Conservation (phyloP, 2,888 invertebrate species). For the Tetrapedia diversipes region DNA sequence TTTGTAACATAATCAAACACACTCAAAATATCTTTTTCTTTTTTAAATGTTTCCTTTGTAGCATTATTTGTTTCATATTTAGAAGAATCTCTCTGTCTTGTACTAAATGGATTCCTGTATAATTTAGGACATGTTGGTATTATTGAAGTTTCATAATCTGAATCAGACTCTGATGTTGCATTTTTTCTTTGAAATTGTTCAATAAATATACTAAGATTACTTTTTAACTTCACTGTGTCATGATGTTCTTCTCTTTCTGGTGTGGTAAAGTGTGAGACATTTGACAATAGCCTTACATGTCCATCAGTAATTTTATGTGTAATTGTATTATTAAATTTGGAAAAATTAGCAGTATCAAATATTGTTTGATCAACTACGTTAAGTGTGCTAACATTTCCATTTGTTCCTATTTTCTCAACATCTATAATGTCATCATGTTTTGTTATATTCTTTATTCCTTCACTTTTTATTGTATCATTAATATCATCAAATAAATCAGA, state of each 20-base stretch:
- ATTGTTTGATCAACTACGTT: constrained; percentile 19
- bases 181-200: constrained; percentile 71
- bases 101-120: constrained; percentile 70
- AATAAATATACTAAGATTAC: constrained; percentile 74
- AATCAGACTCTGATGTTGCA: constrained; percentile 60
- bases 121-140: constrained; percentile 13
- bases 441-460: background rate
- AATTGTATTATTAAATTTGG: background rate
- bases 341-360: background rate
- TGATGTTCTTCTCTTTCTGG: constrained; percentile 40
- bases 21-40: constrained; percentile 35
- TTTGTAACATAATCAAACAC: constrained; percentile 20
- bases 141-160: constrained; percentile 62
- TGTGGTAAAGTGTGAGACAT: constrained; percentile 41
- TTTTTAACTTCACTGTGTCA: constrained; percentile 55
- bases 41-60: background rate
- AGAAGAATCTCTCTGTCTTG: constrained; percentile 26
- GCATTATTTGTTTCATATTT: background rate
- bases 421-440: background rate
- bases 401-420: background rate
- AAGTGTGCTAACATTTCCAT: constrained; percentile 15
- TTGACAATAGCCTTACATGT: constrained; percentile 5
- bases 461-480: constrained; percentile 4
- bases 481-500: constrained; percentile 73
- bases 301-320: background rate